Conservation (phyloP, 2,888 invertebrate species). For the Lepidochitona cinerea region DNA sequence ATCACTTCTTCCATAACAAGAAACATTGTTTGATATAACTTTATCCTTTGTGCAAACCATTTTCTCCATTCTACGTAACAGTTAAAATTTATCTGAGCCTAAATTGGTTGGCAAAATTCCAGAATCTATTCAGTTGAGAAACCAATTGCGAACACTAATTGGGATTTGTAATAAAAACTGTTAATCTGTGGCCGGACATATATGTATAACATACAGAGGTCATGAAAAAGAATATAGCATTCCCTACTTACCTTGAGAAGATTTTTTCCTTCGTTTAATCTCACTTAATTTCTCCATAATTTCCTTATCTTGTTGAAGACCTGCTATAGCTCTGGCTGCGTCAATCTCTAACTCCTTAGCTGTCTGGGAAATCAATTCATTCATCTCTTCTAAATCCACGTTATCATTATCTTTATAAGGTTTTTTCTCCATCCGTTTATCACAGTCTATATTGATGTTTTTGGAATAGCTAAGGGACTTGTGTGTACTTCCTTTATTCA, state of each 20-base stretch:
- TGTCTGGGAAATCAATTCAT: slow-evolving; percentile 50
- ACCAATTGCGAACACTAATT: no score
- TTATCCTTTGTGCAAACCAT: no score
- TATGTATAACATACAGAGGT: no score
- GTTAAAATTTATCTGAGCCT: no score
- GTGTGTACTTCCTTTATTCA: slow-evolving; percentile 1
- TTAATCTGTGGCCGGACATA: no score
- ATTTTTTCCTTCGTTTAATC: slow-evolving; percentile 68
- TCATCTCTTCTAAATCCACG: slow-evolving; percentile 51
- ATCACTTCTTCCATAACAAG: no score
- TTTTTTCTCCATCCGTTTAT: slow-evolving; percentile 2
- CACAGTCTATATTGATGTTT: slow-evolving; percentile 6
- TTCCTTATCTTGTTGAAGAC: slow-evolving; percentile 59
- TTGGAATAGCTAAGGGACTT: slow-evolving; percentile 5
- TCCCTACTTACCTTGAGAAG: background rate
- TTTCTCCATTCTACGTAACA: no score
- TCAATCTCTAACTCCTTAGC: slow-evolving; percentile 59
- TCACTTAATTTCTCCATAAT: slow-evolving; percentile 55
- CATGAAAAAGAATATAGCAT: no score
- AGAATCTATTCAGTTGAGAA: no score
- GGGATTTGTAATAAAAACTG: no score
- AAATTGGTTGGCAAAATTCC: no score
- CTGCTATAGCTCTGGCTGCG: slow-evolving; percentile 53
- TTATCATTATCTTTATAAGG: slow-evolving; percentile 18
- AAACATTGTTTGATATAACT: no score